Base-by-base conservation (phyloP, 1,140 invertebrate species). In the Drosophila suzukii region DNA sequence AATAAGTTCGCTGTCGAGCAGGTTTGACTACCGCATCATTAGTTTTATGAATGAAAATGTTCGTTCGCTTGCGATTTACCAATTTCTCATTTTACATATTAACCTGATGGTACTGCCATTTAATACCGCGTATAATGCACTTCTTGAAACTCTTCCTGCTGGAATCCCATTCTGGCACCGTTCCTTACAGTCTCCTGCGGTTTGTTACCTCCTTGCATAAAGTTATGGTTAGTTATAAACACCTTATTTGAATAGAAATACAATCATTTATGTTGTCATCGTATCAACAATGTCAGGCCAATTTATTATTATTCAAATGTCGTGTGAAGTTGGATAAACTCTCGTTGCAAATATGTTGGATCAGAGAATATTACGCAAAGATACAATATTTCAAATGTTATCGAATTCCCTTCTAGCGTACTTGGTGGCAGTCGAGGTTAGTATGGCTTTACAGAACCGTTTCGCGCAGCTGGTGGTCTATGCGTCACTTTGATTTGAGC, bases 41-140 rank as follows among this genome's bases (percentile, higher is more conserved):
- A 17, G 39, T 54, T 83, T 82, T 66, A 83, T 82, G 80, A 82
- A 82, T 82, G 75, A 78, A 82, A 17, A 36, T 12, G 1, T 53
- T 51, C 20, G n/a, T 7, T 8, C 4, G n/a, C 27, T 15, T 50
- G 49, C 4, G 8, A 17, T 32, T 50, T 50, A 15, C 3, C 2
- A 17, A 3, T 43, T 15, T 1, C n/a, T 15, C 7, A 43, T 15
- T 10, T 17, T 43, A 34, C 15, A 15, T 17, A 3, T 43, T 10
- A 15, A 15, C 7, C 7, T 15, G 8, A 43, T 17, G n/a, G n/a
- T 34, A 43, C 15, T 43, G 41, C 7, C 4, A 5, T 27, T 27
- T 27, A 27, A 5, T 20, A 20, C 20, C 20, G 20, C 20, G 20
- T 20, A 20, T 20, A 20, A 20, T 20, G 20, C 20, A 20, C 20